A percentile compares a stretch with the other conserved stretches of the same genome.
These are phyloP conservation scores for Thysanoteuthis rhombus DNA, from an alignment of 2,888 invertebrate genomes.

Conservation along the genomic window DNA sequence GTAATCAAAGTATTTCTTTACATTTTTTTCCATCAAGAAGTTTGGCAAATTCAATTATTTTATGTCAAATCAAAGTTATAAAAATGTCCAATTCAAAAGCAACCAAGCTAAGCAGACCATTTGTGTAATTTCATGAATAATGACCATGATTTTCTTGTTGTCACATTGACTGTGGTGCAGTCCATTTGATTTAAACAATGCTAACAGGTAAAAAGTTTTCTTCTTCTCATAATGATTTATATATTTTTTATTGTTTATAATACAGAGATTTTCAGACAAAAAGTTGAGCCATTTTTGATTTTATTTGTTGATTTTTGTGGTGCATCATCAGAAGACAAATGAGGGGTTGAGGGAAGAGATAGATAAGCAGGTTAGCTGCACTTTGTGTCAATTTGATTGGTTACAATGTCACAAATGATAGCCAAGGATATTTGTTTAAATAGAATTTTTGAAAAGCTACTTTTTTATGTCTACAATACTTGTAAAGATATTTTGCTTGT, in stretches of 20 bases:
- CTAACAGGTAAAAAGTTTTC: not conserved
- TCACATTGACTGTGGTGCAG: not conserved
- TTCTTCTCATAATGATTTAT: not conserved
- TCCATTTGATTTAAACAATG: not conserved
- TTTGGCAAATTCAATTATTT: not conserved
- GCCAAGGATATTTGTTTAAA: not conserved
- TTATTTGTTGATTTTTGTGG: not conserved
- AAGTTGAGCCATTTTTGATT: constrained; percentile 12
- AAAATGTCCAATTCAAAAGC: not conserved
- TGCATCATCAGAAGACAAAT: not conserved
- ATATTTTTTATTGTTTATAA: not conserved
- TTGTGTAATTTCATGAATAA: not conserved
- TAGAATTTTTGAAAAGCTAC: not conserved
- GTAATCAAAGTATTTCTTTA: not conserved
- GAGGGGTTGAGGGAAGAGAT: not conserved
- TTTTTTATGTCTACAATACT: not conserved
- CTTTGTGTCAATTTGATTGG: not conserved
- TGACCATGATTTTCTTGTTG: not conserved
- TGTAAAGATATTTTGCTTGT: not conserved
- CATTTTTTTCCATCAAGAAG: not conserved
- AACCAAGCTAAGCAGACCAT: not conserved
- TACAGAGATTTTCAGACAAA: not conserved
- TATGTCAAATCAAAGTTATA: too few relatives aligned
- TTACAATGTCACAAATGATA: constrained; percentile 25
- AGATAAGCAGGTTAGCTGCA: constrained; percentile 19